Evolutionary conservation across 2,797 vertebrate genomes (phyloP).

Genomic region (Fringilla coelebs): DNA sequence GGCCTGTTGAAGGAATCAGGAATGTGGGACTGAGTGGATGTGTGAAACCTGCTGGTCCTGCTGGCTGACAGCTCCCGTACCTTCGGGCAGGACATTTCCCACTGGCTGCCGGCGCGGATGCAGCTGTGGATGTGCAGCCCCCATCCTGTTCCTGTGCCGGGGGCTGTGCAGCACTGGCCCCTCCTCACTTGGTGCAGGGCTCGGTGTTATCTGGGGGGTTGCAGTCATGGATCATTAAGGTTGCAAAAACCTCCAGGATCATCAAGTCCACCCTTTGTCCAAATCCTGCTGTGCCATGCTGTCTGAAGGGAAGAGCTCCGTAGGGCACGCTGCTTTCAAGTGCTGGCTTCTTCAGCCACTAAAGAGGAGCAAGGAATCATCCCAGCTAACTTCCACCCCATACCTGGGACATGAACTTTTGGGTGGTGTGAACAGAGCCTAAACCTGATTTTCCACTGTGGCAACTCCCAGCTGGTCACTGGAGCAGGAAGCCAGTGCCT

Average conservation of each 20-base stretch:
- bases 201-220: neutral
- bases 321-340: neutral
- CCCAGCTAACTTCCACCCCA: neutral
- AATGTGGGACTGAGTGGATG: neutral
- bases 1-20: neutral
- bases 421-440: neutral
- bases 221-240: neutral
- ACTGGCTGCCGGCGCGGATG: neutral
- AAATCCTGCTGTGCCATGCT: rapidly evolving
- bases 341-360: neutral
- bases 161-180: neutral
- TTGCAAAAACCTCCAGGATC: neutral
- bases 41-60: neutral
- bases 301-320: rapidly evolving
- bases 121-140: neutral
- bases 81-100: neutral
- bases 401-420: neutral
- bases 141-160: neutral
- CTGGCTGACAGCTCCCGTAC: neutral
- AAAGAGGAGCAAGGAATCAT: neutral
- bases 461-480: neutral
- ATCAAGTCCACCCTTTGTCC: neutral
- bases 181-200: neutral
- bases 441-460: neutral
- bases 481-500: neutral